Percentiles rank a stretch among this genome's conserved stretches.
phyloP scores from a whole-genome alignment of 2,113 vertebrate species.

The Seriola quinqueradiata region DNA sequence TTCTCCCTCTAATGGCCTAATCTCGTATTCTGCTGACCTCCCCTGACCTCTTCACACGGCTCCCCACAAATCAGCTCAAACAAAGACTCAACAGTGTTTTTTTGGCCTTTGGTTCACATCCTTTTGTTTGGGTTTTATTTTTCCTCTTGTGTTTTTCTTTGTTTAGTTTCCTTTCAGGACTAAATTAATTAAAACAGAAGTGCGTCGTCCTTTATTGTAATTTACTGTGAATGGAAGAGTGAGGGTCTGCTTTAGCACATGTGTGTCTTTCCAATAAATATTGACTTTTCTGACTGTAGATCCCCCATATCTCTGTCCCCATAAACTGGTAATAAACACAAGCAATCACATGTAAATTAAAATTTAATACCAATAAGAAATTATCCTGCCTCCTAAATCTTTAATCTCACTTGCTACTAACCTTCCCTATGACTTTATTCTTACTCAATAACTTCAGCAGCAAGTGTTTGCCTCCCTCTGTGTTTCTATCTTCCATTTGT shows the following conservation, averaged over 20 bases:
- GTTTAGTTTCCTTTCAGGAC: conserved; percentile 45
- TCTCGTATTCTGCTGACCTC: conserved; percentile 74
- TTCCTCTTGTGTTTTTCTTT: conserved; percentile 47
- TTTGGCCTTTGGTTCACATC: conserved; percentile 41
- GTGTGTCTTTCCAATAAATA: neutral
- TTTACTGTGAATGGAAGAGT: conserved; percentile 10
- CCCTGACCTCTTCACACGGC: conserved; percentile 74
- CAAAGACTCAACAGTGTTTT: conserved; percentile 55
- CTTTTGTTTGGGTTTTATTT: conserved; percentile 61
- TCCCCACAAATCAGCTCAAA: conserved; percentile 71
- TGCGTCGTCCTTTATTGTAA: conserved; percentile 7
- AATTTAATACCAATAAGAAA: conserved; percentile 11
- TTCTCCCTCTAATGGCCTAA: conserved; percentile 79
- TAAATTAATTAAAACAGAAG: conserved; percentile 59
- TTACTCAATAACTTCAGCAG: neutral
- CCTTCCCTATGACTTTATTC: neutral
- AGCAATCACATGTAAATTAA: neutral
- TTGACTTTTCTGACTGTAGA: conserved; percentile 9
- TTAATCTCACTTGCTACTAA: conserved; percentile 15
- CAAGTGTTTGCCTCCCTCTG: neutral
- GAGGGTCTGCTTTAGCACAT: neutral
- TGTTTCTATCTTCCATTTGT: neutral
- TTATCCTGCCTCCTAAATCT: neutral
- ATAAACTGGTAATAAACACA: neutral
- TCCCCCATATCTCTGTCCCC: neutral